Evolutionary conservation across 1,140 invertebrate genomes (phyloP).

Genomic region (Fopius arisanus): DNA sequence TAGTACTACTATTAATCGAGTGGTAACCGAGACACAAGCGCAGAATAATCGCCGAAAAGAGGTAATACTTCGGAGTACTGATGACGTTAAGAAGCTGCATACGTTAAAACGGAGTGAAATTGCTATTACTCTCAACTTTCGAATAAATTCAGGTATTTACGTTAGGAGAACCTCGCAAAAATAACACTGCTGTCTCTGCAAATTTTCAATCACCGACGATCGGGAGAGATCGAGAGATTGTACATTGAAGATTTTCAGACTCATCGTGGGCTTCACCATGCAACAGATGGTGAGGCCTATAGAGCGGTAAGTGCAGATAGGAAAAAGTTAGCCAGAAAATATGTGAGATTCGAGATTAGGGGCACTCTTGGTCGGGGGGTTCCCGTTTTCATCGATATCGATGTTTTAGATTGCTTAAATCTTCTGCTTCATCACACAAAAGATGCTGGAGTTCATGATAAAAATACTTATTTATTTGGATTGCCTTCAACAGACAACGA

Average conservation of each 20-base stretch:
- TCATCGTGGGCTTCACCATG: constrained; percentile 7
- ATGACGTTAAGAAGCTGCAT: background rate
- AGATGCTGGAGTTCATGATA: background rate
- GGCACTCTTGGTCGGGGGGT: constrained; percentile 26
- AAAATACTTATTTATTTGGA: constrained; percentile 22
- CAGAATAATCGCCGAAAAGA: background rate
- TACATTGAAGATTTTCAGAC: constrained; percentile 29
- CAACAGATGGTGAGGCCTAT: constrained; percentile 15
- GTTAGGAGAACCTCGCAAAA: constrained; percentile 3
- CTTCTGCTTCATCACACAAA: background rate
- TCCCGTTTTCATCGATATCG: constrained; percentile 19
- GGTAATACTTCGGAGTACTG: background rate
- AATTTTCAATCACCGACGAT: constrained; percentile 31
- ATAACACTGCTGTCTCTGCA: constrained; percentile 8
- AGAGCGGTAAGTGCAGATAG: constrained; percentile 9
- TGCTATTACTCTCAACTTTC: background rate
- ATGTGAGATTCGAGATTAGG: constrained; percentile 24
- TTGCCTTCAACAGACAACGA: constrained; percentile 5
- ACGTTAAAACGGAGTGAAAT: background rate
- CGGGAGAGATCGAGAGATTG: constrained; percentile 31
- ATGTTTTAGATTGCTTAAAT: constrained; percentile 14
- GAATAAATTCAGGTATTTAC: background rate
- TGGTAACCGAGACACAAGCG: constrained; percentile 25
- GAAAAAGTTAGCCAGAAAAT: constrained; percentile 23
- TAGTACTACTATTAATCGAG: background rate